Evolutionary conservation across 64 coral and sea anemone species (phyloP).

Genomic region (Stichodactyla helianthus): DNA sequence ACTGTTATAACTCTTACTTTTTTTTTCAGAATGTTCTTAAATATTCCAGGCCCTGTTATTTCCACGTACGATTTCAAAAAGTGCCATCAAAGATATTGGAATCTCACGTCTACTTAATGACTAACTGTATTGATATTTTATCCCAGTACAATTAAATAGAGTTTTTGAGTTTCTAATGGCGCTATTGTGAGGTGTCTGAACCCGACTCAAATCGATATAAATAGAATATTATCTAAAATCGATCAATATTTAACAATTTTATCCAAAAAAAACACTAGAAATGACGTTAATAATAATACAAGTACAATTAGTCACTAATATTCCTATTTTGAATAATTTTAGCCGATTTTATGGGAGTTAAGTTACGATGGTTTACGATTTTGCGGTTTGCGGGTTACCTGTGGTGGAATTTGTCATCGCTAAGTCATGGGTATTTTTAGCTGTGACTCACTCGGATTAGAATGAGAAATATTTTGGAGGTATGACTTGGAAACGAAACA

Average conservation of each 20-base stretch:
- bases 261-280: background rate
- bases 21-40: background rate
- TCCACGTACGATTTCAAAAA: background rate
- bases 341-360: background rate
- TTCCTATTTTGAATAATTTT: background rate
- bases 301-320: background rate
- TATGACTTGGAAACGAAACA: slow-evolving; percentile 45
- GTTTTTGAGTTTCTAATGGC: background rate
- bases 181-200: background rate
- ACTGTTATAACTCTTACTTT: too few species aligned
- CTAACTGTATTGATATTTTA: background rate
- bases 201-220: background rate
- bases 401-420: background rate
- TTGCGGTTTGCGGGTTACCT: background rate
- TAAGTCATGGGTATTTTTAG: slow-evolving; percentile 28
- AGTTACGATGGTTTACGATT: background rate
- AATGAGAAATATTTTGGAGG: slow-evolving; percentile 29
- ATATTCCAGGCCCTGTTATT: background rate
- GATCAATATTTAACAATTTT: background rate
- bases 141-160: background rate
- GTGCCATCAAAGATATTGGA: background rate
- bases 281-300: background rate
- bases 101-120: background rate
- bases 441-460: slow-evolving; percentile 21
- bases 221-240: background rate